These are phyloP conservation scores for Parnassius smintheus DNA, from an alignment of 2,888 invertebrate genomes.

Conservation along the genomic window DNA sequence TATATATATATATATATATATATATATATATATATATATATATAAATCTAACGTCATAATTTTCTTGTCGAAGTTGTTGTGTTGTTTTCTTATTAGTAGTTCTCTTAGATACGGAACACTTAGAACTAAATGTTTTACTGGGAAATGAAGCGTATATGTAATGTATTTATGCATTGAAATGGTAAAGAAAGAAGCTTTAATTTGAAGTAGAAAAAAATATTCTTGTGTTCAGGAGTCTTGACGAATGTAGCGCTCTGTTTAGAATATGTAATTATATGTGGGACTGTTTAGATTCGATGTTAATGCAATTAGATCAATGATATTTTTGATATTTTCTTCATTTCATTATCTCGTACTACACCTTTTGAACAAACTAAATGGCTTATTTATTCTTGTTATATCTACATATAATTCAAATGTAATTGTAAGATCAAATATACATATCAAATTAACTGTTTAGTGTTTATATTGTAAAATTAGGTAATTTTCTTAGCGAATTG, in stretches of 20 bases:
- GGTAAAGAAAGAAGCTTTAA: constrained; percentile 79
- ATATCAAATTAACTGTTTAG: constrained; percentile 13
- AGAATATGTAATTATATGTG: constrained; percentile 15
- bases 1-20: no score
- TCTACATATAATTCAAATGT: constrained; percentile 10
- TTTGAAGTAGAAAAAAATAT: constrained; percentile 73
- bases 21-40: no score
- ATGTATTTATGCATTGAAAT: constrained; percentile 54
- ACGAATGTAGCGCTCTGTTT: constrained; percentile 49
- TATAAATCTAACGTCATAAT: background rate
- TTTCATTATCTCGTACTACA: constrained; percentile 9
- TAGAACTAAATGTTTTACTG: constrained; percentile 55
- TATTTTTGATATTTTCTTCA: constrained; percentile 22
- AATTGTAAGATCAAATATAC: constrained; percentile 21
- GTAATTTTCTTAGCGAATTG: constrained; percentile 21
- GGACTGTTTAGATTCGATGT: constrained; percentile 18
- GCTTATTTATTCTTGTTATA: constrained; percentile 8
- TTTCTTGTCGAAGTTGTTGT: constrained; percentile 37
- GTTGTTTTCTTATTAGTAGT: constrained; percentile 44
- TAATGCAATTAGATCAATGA: constrained; percentile 2
- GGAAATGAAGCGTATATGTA: constrained; percentile 48
- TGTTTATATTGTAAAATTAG: constrained; percentile 11
- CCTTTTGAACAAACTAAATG: background rate
- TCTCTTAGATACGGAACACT: constrained; percentile 52
- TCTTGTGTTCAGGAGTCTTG: constrained; percentile 70